phyloP scores from a whole-genome alignment of 2,113 vertebrate genomes.

The Acrocephalus arundinaceus region DNA sequence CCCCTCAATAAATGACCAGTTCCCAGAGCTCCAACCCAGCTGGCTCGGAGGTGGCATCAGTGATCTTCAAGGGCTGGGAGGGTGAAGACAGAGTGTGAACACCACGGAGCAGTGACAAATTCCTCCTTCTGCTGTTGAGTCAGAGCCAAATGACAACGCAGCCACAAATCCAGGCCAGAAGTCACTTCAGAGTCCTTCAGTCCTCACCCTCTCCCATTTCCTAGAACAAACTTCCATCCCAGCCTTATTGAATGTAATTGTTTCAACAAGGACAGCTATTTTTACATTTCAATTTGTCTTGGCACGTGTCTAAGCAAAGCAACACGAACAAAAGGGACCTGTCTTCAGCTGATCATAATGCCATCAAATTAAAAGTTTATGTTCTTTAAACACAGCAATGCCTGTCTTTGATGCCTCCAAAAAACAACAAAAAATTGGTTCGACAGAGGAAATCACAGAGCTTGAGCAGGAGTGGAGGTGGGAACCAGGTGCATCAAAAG shows the following conservation, averaged over 20 bases:
- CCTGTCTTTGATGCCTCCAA: neutral
- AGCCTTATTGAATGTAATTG: neutral
- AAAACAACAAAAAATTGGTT: neutral
- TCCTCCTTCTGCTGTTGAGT: neutral
- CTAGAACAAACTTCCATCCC: neutral
- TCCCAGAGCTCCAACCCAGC: neutral
- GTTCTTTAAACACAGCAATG: neutral
- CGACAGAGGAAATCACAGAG: neutral
- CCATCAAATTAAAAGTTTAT: slow-evolving; percentile 15
- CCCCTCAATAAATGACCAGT: too few relatives aligned
- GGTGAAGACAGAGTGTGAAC: neutral
- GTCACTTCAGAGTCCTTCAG: neutral
- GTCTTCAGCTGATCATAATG: neutral
- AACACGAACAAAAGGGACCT: neutral
- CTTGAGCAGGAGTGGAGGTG: neutral
- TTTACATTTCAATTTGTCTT: neutral
- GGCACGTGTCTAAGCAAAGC: slow-evolving; percentile 34
- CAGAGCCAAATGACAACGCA: neutral
- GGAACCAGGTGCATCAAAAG: neutral
- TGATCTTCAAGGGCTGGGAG: neutral
- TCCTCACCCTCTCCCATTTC: neutral
- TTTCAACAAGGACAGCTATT: slow-evolving; percentile 27
- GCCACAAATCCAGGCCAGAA: neutral
- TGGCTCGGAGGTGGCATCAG: neutral
- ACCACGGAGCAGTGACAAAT: neutral